Evolutionary conservation across 2,113 vertebrate species (phyloP).

Genomic region (Microtus oregoni): DNA sequence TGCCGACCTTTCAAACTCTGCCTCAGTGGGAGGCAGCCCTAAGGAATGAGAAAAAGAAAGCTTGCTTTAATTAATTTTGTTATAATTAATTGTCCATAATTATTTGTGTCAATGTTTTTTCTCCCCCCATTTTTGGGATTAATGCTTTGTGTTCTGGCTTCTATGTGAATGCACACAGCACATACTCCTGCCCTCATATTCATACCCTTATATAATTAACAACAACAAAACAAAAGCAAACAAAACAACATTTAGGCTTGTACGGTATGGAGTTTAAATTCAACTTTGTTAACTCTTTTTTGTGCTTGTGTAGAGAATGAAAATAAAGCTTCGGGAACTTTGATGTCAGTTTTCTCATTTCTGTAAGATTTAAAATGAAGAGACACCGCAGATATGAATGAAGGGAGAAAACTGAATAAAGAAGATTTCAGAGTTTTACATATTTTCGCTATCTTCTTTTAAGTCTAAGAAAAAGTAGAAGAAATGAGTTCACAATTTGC

Average conservation of each 20-base stretch:
- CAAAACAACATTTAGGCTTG: background rate
- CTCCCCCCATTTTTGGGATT: background rate
- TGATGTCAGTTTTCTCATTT: background rate
- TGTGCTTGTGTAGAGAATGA: slow-evolving; percentile 29
- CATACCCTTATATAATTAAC: background rate
- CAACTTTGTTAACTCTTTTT: background rate
- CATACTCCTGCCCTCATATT: background rate
- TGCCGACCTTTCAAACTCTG: background rate
- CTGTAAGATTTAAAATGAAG: background rate
- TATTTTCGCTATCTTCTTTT: background rate
- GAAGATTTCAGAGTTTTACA: slow-evolving; percentile 30
- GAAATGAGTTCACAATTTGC: background rate
- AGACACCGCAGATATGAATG: background rate
- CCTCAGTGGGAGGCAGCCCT: background rate
- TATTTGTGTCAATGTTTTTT: background rate
- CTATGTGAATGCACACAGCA: background rate
- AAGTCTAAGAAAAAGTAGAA: background rate
- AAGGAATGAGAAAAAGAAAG: background rate
- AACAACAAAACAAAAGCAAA: background rate
- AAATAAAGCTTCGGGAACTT: background rate
- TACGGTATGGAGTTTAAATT: background rate
- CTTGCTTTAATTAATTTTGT: background rate
- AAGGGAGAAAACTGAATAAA: background rate
- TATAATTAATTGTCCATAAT: background rate
- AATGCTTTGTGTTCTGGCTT: background rate